Evolutionary conservation across 2,888 invertebrate genomes (phyloP).

Genomic region (Eupsilia transversa): DNA sequence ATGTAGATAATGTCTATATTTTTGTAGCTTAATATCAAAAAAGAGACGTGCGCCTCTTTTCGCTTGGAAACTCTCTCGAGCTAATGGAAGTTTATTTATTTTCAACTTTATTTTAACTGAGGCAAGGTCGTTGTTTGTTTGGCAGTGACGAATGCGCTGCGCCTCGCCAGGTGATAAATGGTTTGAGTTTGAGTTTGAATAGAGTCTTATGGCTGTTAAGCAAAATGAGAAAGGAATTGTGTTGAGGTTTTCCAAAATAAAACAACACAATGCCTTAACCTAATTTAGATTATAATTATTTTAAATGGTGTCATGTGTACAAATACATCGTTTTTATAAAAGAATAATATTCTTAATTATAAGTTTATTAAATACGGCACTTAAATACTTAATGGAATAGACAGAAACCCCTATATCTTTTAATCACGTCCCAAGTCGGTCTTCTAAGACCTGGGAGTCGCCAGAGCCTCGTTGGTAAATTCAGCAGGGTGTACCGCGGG

Average conservation of each 20-base stretch:
- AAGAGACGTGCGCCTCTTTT: no score
- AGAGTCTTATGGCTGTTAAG: no score
- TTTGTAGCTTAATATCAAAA: no score
- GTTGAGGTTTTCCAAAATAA: background rate
- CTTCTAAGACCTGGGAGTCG: background rate
- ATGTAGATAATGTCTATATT: no score
- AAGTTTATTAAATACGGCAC: background rate
- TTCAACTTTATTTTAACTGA: no score
- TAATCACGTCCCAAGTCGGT: background rate
- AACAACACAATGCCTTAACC: background rate
- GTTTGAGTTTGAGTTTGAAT: no score
- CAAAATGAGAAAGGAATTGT: background rate
- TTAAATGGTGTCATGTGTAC: background rate
- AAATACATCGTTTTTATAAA: background rate
- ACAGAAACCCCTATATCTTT: background rate
- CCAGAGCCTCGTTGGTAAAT: slow-evolving; percentile 3
- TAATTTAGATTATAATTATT: background rate
- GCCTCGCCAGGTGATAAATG: no score
- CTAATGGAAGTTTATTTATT: no score
- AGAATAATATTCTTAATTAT: background rate
- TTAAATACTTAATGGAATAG: background rate
- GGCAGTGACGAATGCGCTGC: no score
- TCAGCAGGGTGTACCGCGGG: slow-evolving; percentile 24
- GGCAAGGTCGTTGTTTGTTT: no score
- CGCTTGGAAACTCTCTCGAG: no score